phyloP scores from a whole-genome alignment of 2,113 vertebrate genomes.

The Patagioenas fasciata region DNA sequence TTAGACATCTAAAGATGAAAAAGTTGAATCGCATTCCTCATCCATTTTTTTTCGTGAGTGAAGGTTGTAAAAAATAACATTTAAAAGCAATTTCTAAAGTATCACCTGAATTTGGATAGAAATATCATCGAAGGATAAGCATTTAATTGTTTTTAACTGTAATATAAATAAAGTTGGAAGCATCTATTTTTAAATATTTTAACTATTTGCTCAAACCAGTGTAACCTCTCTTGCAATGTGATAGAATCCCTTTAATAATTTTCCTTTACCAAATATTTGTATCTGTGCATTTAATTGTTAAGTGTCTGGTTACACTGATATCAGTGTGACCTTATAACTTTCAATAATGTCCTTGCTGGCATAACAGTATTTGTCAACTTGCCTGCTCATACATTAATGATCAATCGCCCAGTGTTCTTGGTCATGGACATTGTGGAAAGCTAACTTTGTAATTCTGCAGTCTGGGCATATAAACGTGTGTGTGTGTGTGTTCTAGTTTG shows the following conservation, averaged over 20 bases:
- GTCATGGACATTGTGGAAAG: neutral
- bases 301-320: neutral
- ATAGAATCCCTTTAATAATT: neutral
- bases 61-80: neutral
- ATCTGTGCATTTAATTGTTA: neutral
- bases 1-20: neutral
- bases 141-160: neutral
- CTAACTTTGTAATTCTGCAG: neutral
- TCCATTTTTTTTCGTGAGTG: neutral
- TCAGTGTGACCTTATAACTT: neutral
- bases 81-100: neutral
- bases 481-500: neutral
- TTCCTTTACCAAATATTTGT: neutral
- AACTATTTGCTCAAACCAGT: neutral
- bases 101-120: neutral
- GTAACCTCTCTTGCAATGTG: neutral
- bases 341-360: neutral
- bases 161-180: neutral
- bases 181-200: neutral
- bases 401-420: neutral
- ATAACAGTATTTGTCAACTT: neutral
- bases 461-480: neutral
- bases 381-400: neutral
- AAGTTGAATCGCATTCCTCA: neutral
- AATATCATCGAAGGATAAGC: neutral